Conservation (phyloP, 2,888 invertebrate species). For the Bombylius major region DNA sequence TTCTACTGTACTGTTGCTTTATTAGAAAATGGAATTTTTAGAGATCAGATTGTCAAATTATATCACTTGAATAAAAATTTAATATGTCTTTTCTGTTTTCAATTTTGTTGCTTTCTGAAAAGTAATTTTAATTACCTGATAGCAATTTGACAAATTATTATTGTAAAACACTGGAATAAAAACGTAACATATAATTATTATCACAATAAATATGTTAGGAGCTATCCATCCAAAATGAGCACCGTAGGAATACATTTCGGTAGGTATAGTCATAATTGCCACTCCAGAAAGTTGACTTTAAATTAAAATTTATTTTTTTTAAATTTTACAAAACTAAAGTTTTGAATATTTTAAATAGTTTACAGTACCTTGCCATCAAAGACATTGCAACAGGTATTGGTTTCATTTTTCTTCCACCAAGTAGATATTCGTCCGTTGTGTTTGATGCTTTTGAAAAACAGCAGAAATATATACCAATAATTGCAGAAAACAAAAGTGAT, state of each 20-base stretch:
- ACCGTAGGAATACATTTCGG: conserved; percentile 37
- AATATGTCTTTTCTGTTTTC: too few species aligned
- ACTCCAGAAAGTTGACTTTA: conserved; percentile 37
- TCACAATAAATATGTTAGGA: conserved; percentile 26
- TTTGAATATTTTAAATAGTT: too few species aligned
- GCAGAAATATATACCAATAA: conserved; percentile 40
- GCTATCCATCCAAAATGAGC: conserved; percentile 29
- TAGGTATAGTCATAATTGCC: conserved; percentile 36
- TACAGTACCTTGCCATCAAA: conserved; percentile 39
- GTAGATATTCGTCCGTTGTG: conserved; percentile 30
- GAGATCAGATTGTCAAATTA: too few species aligned
- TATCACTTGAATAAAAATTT: too few species aligned
- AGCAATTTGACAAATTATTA: conserved; percentile 29
- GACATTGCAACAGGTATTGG: conserved; percentile 44
- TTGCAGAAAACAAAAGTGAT: conserved; percentile 37
- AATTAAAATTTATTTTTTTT: background rate
- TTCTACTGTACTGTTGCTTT: too few species aligned
- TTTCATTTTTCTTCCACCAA: conserved; percentile 38
- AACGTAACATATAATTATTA: conserved; percentile 18
- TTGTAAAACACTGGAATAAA: conserved; percentile 34
- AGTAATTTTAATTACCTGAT: background rate
- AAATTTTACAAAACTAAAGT: too few species aligned
- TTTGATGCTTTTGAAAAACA: conserved; percentile 30
- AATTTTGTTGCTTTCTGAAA: too few species aligned
- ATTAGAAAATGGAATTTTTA: too few species aligned